Percentiles rank a stretch among this genome's conserved stretches.
Evolutionary conservation across 1,140 invertebrate genomes (phyloP).

Genomic region (Drosophila murphyi): DNA sequence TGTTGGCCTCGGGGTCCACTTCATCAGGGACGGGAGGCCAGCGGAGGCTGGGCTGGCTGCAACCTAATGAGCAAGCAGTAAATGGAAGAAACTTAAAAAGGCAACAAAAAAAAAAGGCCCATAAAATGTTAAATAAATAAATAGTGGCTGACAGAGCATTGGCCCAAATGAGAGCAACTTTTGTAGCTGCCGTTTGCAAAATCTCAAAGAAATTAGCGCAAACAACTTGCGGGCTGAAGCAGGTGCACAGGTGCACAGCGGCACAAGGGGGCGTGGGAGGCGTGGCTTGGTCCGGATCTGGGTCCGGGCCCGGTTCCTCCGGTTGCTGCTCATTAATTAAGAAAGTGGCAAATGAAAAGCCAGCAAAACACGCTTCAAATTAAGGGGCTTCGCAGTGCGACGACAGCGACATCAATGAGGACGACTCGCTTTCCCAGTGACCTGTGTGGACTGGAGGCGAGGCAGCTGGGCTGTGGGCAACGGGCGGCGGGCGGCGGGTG

Average conservation of each 20-base stretch:
- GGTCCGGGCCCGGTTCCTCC: not conserved
- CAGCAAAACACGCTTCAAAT: conserved; percentile 73
- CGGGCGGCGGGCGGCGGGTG: not conserved
- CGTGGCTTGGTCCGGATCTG: not conserved
- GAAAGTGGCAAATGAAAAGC: conserved; percentile 81
- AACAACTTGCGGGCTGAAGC: conserved; percentile 59
- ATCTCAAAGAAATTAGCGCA: conserved; percentile 74
- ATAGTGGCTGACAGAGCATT: conserved; percentile 68
- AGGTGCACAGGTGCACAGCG: conserved; percentile 5
- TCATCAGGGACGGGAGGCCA: not conserved
- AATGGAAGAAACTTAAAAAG: conserved; percentile 64
- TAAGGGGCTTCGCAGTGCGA: conserved; percentile 42
- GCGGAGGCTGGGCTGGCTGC: conserved; percentile 10
- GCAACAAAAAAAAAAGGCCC: conserved; percentile 38
- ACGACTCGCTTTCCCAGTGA: conserved; percentile 52
- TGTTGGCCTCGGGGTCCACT: conserved; percentile 42
- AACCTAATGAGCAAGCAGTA: conserved; percentile 51
- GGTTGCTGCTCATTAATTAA: conserved; percentile 78
- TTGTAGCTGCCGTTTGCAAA: conserved; percentile 54
- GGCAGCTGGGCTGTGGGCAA: conserved; percentile 7
- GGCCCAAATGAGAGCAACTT: conserved; percentile 68
- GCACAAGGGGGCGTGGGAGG: conserved; percentile 37
- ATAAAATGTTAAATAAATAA: conserved; percentile 77
- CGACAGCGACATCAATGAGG: conserved; percentile 17
- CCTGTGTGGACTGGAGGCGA: conserved; percentile 33